Evolutionary conservation across 2,113 vertebrate species (phyloP), one percentile per base, ranked within the genome.

Genomic region (Proteles cristata): DNA sequence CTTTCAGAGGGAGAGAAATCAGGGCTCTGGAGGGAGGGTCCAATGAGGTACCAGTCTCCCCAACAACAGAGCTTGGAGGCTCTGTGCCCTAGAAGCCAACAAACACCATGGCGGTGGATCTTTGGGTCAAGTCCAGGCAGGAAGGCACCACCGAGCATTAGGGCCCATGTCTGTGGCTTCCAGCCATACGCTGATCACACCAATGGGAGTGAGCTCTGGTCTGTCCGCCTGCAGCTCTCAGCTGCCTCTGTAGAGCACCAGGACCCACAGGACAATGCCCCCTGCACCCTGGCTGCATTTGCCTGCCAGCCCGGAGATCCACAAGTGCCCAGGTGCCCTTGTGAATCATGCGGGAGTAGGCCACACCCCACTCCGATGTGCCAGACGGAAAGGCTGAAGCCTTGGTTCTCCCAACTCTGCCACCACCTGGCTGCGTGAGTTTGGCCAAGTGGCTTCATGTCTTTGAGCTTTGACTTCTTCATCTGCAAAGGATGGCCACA

Each of bases 71-170:
- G 55, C 17, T 35, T 89, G 74, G 66, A 43, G 74, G 74, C 48
- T 58, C 25, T 39, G 63, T 31, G 33, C 6, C 26, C 0, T 8
- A 58, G 45, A 53, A 33, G 55, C 65, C 73, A 93, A 48, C 55
- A 93, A 63, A 53, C 0, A 11, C 55, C 11, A 0, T n/a, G 6
- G 65, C 35, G 33, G 74, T 45, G 25, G 66, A 50, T 25, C 16
- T 61, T 28, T 4, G 35, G 33, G 65, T 19, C 48, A 31, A 31
- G 80, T 23, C 43, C 77, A 48, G 55, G 69, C 25, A 53, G 73
- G 43, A 63, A 0, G 2, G 33, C 4, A 17, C 8, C 17, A 1
- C 66, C 2, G 5, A 33, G 2, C 1, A 12, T 31, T 0, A 33
- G 61, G 55, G 45, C 69, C 71, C 19, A 35, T 2, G 2, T 25